Conservation (phyloP, 2,797 vertebrate species). For the Tolypeutes matacus region DNA sequence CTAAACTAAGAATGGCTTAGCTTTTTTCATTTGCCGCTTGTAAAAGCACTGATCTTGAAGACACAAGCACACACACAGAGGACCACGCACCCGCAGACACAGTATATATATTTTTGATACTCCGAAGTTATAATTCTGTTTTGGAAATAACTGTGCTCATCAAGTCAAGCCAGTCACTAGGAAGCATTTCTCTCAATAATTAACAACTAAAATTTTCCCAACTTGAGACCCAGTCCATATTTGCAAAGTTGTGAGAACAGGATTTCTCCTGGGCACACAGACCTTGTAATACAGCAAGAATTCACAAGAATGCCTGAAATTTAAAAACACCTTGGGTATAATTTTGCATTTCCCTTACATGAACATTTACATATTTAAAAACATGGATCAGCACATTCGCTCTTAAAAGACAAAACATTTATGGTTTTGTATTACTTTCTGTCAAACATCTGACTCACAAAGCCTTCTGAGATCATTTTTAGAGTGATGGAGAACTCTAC, state of each 20-base stretch:
- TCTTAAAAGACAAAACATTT: not conserved
- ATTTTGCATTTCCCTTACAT: not conserved
- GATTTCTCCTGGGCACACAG: not conserved
- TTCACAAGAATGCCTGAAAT: not conserved
- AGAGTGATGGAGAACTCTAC: not conserved
- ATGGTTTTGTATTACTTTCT: not conserved
- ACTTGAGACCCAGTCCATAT: not conserved
- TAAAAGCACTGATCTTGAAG: conserved; percentile 1
- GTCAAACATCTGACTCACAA: not conserved
- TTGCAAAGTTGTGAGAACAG: not conserved
- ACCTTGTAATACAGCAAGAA: not conserved
- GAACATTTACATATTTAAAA: not conserved
- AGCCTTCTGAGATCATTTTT: not conserved
- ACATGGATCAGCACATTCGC: not conserved
- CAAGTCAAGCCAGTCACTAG: not conserved
- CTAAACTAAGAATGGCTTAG: not conserved
- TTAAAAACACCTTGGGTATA: not conserved
- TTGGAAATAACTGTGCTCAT: not conserved
- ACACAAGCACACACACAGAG: not conserved
- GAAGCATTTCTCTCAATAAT: not conserved
- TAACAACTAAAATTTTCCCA: conserved; percentile 2
- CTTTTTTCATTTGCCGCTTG: not conserved
- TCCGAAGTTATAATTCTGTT: not conserved
- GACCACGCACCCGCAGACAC: not conserved
- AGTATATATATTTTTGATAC: conserved; percentile 13